Base-by-base conservation (phyloP, 2,797 vertebrate genomes). In the Momotus momota region DNA sequence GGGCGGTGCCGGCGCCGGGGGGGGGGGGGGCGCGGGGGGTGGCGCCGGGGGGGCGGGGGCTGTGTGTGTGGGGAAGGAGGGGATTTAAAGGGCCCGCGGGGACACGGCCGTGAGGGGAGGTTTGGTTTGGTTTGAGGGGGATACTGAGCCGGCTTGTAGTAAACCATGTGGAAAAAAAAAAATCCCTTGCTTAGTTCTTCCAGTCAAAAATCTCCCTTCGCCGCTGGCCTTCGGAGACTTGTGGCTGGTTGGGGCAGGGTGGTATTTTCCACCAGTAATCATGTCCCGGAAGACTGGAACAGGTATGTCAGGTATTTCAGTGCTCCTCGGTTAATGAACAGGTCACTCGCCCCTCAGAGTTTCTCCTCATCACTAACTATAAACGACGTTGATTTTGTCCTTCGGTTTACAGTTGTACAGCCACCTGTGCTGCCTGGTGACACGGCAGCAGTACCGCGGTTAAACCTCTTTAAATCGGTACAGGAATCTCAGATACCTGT, bases 61-160 rank as follows among this genome's bases (percentile, higher is more conserved):
- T 20, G 29, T 7, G 43, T 1, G 75, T 35, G 35, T 35, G 49
- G 15, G 8, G 5, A 4, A 31, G 3, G n/a, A 35, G 13, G 4
- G 73, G 23, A 0, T 6, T 79, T 27, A 52, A 27, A 48, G 78
- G 12, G 25, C 12, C 7, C 6, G 62, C 5, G 22, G 41, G 29
- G 14, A 19, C 19, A 60, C 8, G 12, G 40, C 21, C 1, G 20
- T 6, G 18, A 14, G 17, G 45, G 23, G 5, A 1, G 4, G 15
- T 20, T 4, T 5, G 54, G 15, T 20, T 4, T 5, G 54, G 23
- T 21, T 7, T 0, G 40, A 2, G 21, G 18, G 22, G 13, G 2
- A 0, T 1, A 4, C 2, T 1, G 35, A 46, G 20, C 9, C 8
- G 2, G 52, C 17, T 15, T 35, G 11, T 23, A 7, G 11, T n/a